These are phyloP conservation scores for Ischnura elegans DNA, from an alignment of 2,888 invertebrate species.

Conservation along the genomic window DNA sequence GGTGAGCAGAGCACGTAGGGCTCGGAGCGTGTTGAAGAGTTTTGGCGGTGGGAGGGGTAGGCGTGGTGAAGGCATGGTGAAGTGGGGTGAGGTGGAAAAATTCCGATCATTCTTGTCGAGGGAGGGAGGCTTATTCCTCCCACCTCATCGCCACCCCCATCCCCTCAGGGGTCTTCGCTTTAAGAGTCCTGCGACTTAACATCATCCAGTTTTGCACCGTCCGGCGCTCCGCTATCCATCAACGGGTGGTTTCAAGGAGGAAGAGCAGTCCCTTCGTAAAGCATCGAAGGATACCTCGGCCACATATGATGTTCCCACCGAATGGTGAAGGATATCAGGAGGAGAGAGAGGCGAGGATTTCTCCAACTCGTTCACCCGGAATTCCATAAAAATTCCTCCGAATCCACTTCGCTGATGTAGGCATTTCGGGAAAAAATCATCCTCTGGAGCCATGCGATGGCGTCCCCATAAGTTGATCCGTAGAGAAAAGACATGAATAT, in stretches of 20 bases:
- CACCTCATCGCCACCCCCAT: constrained; percentile 36
- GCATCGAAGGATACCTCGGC: neutral
- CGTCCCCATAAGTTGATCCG: neutral
- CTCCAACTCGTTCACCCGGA: neutral
- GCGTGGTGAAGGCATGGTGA: constrained; percentile 50
- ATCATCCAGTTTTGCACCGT: neutral
- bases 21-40: constrained; percentile 69
- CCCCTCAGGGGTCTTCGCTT: neutral
- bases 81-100: constrained; percentile 67
- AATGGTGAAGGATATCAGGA: neutral
- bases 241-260: neutral
- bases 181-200: constrained; percentile 7
- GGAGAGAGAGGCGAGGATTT: neutral
- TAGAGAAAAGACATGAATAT: too few relatives aligned
- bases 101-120: constrained; percentile 64
- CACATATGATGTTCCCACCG: neutral
- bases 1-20: constrained; percentile 59
- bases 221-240: neutral
- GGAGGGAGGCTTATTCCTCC: constrained; percentile 56
- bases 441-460: neutral
- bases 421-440: neutral
- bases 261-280: neutral
- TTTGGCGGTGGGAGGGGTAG: constrained; percentile 56
- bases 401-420: neutral
- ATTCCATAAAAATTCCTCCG: neutral